Evolutionary conservation across 2,797 vertebrate species (phyloP).

Genomic region (Ptychobarbus kaznakovi): DNA sequence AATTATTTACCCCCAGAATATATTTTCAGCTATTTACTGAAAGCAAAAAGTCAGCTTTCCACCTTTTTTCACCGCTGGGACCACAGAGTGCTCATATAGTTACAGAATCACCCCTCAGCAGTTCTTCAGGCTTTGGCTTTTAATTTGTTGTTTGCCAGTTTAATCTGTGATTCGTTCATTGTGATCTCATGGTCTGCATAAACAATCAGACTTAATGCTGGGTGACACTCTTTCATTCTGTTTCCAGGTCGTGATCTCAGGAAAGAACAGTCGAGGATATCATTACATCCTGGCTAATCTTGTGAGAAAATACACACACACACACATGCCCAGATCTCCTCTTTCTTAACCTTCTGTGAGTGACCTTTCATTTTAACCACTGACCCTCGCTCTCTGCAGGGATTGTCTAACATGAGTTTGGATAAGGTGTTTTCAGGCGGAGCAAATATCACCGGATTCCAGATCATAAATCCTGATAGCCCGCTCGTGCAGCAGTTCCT

Average conservation of each 20-base stretch:
- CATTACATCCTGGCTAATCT: conserved; percentile 98
- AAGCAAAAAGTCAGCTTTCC: conserved; percentile 6
- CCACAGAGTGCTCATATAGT: not conserved
- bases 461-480: conserved; percentile 95
- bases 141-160: not conserved
- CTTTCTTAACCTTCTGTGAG: not conserved
- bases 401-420: conserved; percentile 92
- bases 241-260: conserved; percentile 89
- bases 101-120: not conserved
- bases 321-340: conserved; percentile 13
- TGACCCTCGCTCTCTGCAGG: conserved; percentile 78
- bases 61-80: not conserved
- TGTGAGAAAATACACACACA: conserved; percentile 80
- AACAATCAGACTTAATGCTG: not conserved
- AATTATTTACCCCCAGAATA: not conserved
- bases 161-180: not conserved
- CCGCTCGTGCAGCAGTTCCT: conserved; percentile 96
- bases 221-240: conserved; percentile 44
- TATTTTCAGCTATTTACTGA: not conserved
- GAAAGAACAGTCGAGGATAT: conserved; percentile 95
- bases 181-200: conserved; percentile 3
- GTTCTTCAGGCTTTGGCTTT: not conserved
- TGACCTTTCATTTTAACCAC: conserved; percentile 13
- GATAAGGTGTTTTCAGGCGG: conserved; percentile 94
- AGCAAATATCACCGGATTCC: conserved; percentile 96